phyloP scores from a whole-genome alignment of 2,888 invertebrate genomes.

The Trissonchulus latispiculum region DNA sequence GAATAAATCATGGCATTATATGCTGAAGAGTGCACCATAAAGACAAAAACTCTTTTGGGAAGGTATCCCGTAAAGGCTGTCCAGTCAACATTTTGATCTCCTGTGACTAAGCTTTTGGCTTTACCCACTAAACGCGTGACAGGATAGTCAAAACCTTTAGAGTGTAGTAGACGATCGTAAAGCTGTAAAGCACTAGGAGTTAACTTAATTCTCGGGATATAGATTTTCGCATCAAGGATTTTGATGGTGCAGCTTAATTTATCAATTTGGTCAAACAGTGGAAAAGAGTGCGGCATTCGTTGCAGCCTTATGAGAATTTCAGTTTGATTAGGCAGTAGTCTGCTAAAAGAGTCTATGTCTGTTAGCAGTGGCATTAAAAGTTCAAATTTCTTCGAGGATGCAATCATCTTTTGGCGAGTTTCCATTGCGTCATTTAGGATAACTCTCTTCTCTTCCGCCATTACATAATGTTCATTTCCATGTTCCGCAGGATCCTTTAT shows the following conservation, averaged over 20 bases:
- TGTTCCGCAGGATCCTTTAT: neutral
- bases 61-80: neutral
- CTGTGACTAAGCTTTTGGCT: neutral
- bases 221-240: neutral
- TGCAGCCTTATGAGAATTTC: neutral
- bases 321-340: neutral
- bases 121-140: neutral
- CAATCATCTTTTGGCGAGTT: neutral
- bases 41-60: neutral
- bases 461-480: neutral
- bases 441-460: neutral
- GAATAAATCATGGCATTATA: neutral
- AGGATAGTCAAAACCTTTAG: neutral
- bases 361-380: neutral
- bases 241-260: neutral
- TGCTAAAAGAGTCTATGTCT: neutral
- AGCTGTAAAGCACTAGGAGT: neutral
- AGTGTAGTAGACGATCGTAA: neutral
- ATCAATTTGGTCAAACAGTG: neutral
- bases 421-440: neutral
- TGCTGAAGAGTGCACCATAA: neutral
- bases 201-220: neutral
- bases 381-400: neutral
- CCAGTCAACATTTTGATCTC: slow-evolving; percentile 10
- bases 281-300: neutral